Evolutionary conservation across 2,888 invertebrate species (phyloP).

Genomic region (Metellina segmentata): DNA sequence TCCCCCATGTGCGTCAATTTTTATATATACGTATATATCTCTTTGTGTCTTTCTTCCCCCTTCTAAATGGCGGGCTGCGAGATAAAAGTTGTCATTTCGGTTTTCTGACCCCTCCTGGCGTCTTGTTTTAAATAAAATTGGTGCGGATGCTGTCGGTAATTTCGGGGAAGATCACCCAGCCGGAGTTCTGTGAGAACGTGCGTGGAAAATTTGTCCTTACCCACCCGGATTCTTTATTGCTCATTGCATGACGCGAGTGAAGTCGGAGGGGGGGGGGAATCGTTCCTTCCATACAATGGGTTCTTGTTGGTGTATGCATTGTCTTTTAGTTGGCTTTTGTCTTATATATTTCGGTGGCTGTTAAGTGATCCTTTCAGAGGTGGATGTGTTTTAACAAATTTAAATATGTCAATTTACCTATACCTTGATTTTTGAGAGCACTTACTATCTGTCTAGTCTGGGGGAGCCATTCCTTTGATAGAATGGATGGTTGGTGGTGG

Average conservation of each 20-base stretch:
- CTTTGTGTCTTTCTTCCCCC: not conserved
- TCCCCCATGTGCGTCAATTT: constrained; percentile 39
- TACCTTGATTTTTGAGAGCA: too few relatives aligned
- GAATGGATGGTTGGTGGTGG: too few relatives aligned
- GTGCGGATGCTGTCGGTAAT: constrained; percentile 31
- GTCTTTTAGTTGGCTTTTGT: too few relatives aligned
- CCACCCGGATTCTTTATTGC: not conserved
- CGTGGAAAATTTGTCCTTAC: not conserved
- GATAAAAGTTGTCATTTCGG: constrained; percentile 74
- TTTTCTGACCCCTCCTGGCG: constrained; percentile 41
- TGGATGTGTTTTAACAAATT: too few relatives aligned
- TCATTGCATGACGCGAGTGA: not conserved
- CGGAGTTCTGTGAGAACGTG: constrained; percentile 40
- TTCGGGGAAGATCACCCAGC: constrained; percentile 51
- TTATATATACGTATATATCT: constrained; percentile 48
- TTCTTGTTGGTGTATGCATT: too few relatives aligned
- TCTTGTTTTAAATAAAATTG: constrained; percentile 70
- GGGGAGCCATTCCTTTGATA: too few relatives aligned
- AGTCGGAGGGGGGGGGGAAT: too few relatives aligned
- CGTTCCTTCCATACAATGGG: too few relatives aligned
- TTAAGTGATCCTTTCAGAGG: too few relatives aligned
- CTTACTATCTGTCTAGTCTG: too few relatives aligned
- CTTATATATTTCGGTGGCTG: too few relatives aligned
- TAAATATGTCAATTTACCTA: too few relatives aligned
- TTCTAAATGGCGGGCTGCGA: constrained; percentile 50